Evolutionary conservation across 2,888 invertebrate genomes (phyloP), one percentile per base, ranked within the genome.

Genomic region (Anthophora plumipes): DNA sequence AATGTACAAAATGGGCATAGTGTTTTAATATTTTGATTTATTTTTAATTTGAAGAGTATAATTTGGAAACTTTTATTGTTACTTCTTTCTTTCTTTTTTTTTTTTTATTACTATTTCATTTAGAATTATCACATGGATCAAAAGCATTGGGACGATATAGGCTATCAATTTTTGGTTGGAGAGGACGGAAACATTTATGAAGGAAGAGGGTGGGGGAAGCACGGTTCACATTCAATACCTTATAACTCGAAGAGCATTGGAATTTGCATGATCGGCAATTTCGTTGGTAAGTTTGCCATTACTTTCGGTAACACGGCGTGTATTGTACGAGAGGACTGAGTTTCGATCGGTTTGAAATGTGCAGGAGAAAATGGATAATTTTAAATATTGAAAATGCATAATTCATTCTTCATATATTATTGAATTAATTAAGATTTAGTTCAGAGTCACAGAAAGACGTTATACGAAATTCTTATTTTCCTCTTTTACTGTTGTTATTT

Each of bases 181-280:
- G 92, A 90, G 66, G 92, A 92, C 55, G 93, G 92, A 9, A 91
- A 92, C 41, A 66, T 91, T 25, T 93, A 92, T 77, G 92, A 92
- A 78, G 93, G 92, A 37, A 89, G 91, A 14, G 92, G 93, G 7
- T 92, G 92, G 93, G 84, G 75, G 9, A 86, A 90, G 50, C 73
- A 68, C 14, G 92, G 92, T 0, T 89, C 92, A 0, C 92, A 92
- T 74, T 77, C 91, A 0, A 8, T n/a, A 12, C 4, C 95, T 55
- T 96, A 95, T 90, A 97, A 97, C 89, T 92, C 92, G 11, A 94
- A 94, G 75, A 96, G 96, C 88, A 94, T 97, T 37, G 96, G 96
- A 20, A 95, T 97, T 31, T 96, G 96, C 25, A 95, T 96, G 85
- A 95, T 97, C 74, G 97, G 97, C 22, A 96, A 96, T 0, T 97